These are phyloP conservation scores for Drosophila cracens DNA, from an alignment of 2,888 invertebrate species.

Conservation along the genomic window DNA sequence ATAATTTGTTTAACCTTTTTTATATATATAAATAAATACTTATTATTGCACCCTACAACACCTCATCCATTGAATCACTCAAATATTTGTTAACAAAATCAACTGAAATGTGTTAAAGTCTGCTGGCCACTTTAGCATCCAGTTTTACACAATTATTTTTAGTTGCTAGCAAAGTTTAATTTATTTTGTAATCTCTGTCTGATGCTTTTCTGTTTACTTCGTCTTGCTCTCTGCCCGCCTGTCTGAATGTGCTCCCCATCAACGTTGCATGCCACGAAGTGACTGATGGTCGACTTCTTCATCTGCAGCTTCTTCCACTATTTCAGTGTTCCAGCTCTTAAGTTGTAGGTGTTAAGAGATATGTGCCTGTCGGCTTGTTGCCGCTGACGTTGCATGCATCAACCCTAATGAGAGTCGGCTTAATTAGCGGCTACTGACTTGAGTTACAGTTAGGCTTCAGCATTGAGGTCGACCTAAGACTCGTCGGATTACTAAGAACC, in stretches of 20 bases:
- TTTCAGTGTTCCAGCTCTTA: neutral
- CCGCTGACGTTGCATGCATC: constrained; percentile 56
- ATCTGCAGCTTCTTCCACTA: constrained; percentile 17
- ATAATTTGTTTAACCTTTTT: neutral
- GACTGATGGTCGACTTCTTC: constrained; percentile 56
- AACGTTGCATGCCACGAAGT: constrained; percentile 58
- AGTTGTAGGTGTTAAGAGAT: constrained; percentile 57
- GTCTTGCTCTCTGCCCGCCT: neutral
- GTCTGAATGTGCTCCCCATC: constrained; percentile 1
- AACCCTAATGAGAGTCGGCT: constrained; percentile 57
- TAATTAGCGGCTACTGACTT: constrained; percentile 57
- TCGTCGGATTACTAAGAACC: neutral
- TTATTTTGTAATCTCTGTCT: neutral
- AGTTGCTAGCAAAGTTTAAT: neutral
- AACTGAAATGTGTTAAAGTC: neutral
- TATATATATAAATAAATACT: neutral
- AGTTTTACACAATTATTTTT: neutral
- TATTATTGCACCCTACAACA: neutral
- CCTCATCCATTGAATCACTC: neutral
- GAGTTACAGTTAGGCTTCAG: constrained; percentile 50
- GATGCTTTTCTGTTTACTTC: neutral
- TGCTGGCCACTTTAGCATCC: neutral
- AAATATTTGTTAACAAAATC: neutral
- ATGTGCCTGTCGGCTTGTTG: constrained; percentile 26
- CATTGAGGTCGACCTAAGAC: constrained; percentile 15